Evolutionary conservation across 2,888 invertebrate genomes (phyloP), one percentile per base, ranked within the genome.

Genomic region (Palloptera scutellata): DNA sequence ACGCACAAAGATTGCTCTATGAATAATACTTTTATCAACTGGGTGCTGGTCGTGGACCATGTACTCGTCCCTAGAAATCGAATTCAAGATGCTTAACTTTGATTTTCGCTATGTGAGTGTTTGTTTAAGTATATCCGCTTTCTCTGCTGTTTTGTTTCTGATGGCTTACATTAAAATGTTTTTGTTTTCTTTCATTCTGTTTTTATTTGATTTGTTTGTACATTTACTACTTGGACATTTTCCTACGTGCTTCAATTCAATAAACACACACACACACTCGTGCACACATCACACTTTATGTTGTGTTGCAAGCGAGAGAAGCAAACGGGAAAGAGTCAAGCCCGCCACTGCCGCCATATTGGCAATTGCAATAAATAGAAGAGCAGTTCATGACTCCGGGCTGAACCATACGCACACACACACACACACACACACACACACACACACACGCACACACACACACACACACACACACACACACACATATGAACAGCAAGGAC

Each of bases 231-330:
- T 30, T 30, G 30, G 30, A 30, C 30, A 30, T 30, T 30, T 53
- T 17, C 8, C 53, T 53, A 53, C 53, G 53, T 53, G 53, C 53
- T 15, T 5, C 53, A 15, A 53, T 53, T 19, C 17, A 53, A 53
- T 53, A 53, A 2, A 30, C 30, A 30, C 30, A 30, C 30, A 30
- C 30, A 30, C 2, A 30, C 30, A 30, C 30, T 4, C 30, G 2
- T 6, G 30, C 30, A 30, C 30, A 4, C 30, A 30, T 4, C 30
- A 30, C 6, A 30, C 30, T 30, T 30, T 30, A 30, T 30, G 30
- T 30, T 30, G 30, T 17, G 11, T 53, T n/a, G 13, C 15, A 48
- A 48, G 45, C 52, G 8, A n/a, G 11, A 52, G 8, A 13, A 48
- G 6, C 2, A 48, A 1, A 15, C 51, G 1, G 8, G 2, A 48